phyloP scores from a whole-genome alignment of 2,888 invertebrate species.

The Mactromeris polynyma region DNA sequence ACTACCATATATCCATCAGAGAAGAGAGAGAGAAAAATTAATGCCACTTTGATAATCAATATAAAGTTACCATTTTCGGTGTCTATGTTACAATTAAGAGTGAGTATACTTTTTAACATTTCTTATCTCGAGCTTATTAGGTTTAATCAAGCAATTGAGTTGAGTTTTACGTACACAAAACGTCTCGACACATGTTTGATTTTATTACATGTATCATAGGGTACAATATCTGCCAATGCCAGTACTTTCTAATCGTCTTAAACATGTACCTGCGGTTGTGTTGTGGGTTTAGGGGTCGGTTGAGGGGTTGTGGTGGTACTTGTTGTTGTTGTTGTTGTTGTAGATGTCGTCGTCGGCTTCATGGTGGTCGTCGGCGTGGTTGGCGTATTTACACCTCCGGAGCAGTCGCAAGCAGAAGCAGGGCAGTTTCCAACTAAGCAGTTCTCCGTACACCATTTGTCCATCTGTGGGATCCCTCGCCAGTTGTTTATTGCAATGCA shows the following conservation, averaged over 20 bases:
- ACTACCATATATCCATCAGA: no score
- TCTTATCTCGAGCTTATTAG: no score
- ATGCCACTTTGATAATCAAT: no score
- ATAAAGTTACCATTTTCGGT: background rate
- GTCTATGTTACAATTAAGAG: background rate
- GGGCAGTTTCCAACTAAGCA: conserved; percentile 63
- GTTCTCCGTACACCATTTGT: conserved; percentile 59
- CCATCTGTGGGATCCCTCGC: conserved; percentile 44
- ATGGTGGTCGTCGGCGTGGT: conserved; percentile 15
- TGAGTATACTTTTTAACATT: no score
- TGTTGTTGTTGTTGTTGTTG: conserved; percentile 47
- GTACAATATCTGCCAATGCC: no score
- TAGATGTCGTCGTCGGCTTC: conserved; percentile 47
- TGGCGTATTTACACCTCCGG: conserved; percentile 21
- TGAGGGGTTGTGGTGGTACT: conserved; percentile 33
- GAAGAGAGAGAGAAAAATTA: no score
- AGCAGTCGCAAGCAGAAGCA: conserved; percentile 51
- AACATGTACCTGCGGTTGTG: background rate
- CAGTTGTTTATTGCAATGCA: conserved; percentile 64
- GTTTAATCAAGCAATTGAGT: no score
- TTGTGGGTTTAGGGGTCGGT: conserved; percentile 19
- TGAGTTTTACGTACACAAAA: no score
- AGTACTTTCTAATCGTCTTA: no score
- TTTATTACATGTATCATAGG: no score
- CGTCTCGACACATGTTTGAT: no score